These are phyloP conservation scores for Watersipora subatra DNA, from an alignment of 1,140 invertebrate genomes.

Conservation along the genomic window DNA sequence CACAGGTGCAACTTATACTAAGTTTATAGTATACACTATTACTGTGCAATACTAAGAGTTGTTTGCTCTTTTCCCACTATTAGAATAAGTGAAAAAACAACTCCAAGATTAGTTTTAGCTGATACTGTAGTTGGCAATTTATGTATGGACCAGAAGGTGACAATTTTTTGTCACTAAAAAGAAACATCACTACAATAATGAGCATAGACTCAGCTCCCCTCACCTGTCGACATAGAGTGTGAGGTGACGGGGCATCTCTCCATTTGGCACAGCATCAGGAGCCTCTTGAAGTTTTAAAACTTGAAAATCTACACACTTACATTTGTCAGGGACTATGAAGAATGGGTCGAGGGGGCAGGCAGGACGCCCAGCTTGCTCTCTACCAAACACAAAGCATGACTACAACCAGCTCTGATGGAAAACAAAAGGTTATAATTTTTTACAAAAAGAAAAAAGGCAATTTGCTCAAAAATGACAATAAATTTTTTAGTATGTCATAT, in stretches of 20 bases:
- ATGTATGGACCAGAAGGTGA: too few species aligned
- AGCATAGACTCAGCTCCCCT: too few species aligned
- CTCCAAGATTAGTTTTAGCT: too few species aligned
- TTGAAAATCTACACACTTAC: slow-evolving; percentile 86
- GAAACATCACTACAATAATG: too few species aligned
- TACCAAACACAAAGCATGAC: slow-evolving; percentile 31
- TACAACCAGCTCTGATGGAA: slow-evolving; percentile 11
- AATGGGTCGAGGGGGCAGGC: slow-evolving; percentile 96
- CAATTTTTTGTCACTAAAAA: too few species aligned
- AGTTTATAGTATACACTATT: too few species aligned
- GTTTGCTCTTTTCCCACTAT: too few species aligned
- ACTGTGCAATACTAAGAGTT: too few species aligned
- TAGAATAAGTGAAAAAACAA: too few species aligned
- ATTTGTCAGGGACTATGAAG: slow-evolving; percentile 93
- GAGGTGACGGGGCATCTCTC: slow-evolving; percentile 93
- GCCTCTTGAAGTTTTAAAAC: slow-evolving; percentile 81
- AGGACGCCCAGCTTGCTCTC: slow-evolving; percentile 55
- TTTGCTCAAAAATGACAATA: neutral
- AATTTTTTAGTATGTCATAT: too few species aligned
- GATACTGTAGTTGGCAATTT: too few species aligned
- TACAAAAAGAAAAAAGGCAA: slow-evolving; percentile 5
- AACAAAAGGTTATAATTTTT: slow-evolving; percentile 10
- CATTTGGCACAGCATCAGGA: slow-evolving; percentile 89
- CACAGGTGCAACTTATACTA: too few species aligned
- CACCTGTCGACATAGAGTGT: slow-evolving; percentile 83